Base-by-base conservation (phyloP, 2,888 invertebrate species). In the Leuctra nigra region DNA sequence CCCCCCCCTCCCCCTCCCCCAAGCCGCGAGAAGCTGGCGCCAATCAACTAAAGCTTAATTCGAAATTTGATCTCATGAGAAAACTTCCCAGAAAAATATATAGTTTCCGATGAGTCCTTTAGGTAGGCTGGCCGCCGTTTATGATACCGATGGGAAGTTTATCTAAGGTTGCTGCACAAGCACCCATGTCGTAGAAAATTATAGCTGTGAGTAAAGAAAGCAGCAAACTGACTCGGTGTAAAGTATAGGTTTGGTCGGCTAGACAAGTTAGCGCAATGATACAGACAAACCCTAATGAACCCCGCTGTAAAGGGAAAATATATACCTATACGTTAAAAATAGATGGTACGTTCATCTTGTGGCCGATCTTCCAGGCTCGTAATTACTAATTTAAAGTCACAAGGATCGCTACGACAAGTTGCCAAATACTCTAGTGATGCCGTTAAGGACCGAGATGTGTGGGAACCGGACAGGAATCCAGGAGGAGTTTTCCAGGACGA, bases 231-330 rank as follows among this genome's bases (percentile, higher is more conserved):
- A 25, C 29, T 35, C n/a, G 24, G n/a, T 46, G 44, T 46, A 46
- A 54, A 54, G 46, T 54, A 54, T 54, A 54, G 54, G 54, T 44
- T 54, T 16, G 46, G 44, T 25, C 16, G 33, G 23, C 33, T 33
- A 35, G 54, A 29, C 54, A 54, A 23, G 25, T 54, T 54, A 46
- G 54, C 11, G 25, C 54, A 54, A 54, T 54, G 54, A 54, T 54
- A 54, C 44, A 54, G 50, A 20, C 50, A 16, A 44, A 6, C 35
- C 11, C 22, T 50, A 50, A 50, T 50, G 35, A 50, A 35, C 18
- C 20, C 50, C 35, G 50, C 35, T 22, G 44, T 3, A 35, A 41
- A 41, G 41, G 41, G 33, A 16, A 50, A 50, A 50, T 50, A 50
- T 50, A 50, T n/a, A 29, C 16, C 25, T 14, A n/a, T n/a, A n/a